Conservation (phyloP, 1,140 invertebrate species). For the Penaeus vannamei region DNA sequence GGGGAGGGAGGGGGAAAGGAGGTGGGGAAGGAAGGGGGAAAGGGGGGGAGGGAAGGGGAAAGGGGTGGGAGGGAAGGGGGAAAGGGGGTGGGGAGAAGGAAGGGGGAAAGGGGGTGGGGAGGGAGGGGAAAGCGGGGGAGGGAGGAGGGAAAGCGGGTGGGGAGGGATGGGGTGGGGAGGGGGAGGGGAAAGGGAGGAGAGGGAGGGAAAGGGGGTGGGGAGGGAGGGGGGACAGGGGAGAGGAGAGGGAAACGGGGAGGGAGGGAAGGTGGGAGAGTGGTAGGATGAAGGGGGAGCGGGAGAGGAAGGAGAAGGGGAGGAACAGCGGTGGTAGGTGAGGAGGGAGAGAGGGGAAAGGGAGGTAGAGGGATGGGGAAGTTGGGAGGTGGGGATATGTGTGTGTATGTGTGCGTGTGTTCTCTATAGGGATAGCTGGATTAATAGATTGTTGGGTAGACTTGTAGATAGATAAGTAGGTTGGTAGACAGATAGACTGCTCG, state of each 20-base stretch:
- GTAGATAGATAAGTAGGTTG: neutral
- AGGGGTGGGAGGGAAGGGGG: neutral
- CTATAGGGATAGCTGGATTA: neutral
- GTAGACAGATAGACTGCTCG: neutral
- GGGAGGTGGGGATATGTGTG: no score
- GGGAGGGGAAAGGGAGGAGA: no score
- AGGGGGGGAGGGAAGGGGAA: no score
- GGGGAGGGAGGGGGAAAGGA: neutral
- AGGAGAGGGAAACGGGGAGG: neutral
- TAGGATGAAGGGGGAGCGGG: neutral
- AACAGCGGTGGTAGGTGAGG: neutral
- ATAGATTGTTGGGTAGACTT: neutral
- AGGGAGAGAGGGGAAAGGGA: no score
- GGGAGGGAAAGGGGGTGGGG: no score
- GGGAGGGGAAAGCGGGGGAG: no score
- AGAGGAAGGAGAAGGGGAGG: rapidly evolving
- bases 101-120: neutral
- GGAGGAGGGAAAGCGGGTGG: no score
- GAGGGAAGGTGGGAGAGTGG: neutral
- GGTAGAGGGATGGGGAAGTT: no score
- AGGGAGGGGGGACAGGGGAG: neutral
- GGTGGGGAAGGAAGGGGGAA: neutral
- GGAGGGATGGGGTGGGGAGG: no score
- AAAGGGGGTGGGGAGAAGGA: rapidly evolving
- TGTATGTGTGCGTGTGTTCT: no score